Conservation (phyloP, 2,888 invertebrate species). For the Phyllotreta striolata region DNA sequence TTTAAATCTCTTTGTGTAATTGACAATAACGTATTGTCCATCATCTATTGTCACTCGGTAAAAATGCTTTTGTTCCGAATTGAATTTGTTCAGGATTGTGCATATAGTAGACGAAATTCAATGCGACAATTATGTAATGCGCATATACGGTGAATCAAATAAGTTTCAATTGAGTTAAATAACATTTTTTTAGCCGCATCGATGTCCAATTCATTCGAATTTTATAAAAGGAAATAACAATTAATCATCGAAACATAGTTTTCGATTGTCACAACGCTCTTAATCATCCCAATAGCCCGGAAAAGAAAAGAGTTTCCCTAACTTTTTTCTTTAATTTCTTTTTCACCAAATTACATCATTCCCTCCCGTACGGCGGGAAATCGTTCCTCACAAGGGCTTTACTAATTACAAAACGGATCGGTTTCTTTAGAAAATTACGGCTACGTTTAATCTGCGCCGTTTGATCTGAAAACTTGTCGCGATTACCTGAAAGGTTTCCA, state of each 20-base stretch:
- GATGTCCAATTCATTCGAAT: no score
- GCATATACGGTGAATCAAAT: slow-evolving; percentile 19
- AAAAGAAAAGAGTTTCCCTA: no score
- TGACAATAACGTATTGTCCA: slow-evolving; percentile 56
- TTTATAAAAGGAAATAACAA: no score
- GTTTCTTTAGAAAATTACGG: slow-evolving; percentile 52
- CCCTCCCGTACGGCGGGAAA: no score
- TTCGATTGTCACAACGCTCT: no score
- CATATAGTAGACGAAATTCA: slow-evolving; percentile 31
- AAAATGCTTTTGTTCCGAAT: slow-evolving; percentile 51
- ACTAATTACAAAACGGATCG: slow-evolving; percentile 57
- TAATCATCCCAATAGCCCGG: no score
- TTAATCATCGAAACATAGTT: no score
- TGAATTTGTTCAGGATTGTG: slow-evolving; percentile 45
- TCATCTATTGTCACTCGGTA: slow-evolving; percentile 52
- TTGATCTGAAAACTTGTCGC: slow-evolving; percentile 46
- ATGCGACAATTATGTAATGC: slow-evolving; percentile 34
- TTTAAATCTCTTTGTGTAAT: slow-evolving; percentile 58
- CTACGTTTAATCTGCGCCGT: slow-evolving; percentile 56
- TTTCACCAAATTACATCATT: no score
- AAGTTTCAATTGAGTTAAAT: not conserved
- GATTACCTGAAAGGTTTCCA: slow-evolving; percentile 58
- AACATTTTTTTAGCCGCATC: slow-evolving; percentile 5
- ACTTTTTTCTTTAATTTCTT: no score
- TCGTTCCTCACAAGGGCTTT: slow-evolving; percentile 48